Conservation (phyloP, 1,140 invertebrate species). For the Tenebrio molitor region DNA sequence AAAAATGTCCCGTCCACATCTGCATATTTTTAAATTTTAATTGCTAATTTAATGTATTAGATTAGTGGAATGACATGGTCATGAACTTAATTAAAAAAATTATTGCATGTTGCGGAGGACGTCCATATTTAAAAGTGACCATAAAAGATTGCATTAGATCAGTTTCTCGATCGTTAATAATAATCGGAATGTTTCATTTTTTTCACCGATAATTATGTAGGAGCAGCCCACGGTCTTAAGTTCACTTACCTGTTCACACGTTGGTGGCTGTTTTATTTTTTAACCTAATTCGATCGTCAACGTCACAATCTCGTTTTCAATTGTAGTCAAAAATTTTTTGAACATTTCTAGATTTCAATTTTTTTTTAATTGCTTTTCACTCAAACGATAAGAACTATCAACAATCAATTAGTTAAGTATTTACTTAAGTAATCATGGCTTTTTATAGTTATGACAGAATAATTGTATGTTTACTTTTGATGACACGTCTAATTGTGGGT, state of each 20-base stretch:
- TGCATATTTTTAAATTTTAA: background rate
- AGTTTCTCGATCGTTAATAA: background rate
- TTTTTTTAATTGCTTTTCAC: too few relatives aligned
- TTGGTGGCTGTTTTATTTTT: too few relatives aligned
- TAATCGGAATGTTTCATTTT: background rate
- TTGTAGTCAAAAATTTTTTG: too few relatives aligned
- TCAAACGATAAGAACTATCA: background rate
- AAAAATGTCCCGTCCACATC: background rate
- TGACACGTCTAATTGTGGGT: slow-evolving; percentile 15
- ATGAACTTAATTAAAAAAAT: slow-evolving; percentile 7
- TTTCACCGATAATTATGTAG: background rate
- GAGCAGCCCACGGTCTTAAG: background rate
- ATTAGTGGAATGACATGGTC: background rate
- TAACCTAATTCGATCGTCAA: too few relatives aligned
- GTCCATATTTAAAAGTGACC: background rate
- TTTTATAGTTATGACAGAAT: slow-evolving; percentile 29
- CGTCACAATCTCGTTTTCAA: too few relatives aligned
- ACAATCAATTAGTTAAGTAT: background rate
- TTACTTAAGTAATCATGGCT: slow-evolving; percentile 12
- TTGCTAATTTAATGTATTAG: background rate
- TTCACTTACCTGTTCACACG: background rate
- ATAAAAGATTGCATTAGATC: background rate
- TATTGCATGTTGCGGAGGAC: background rate
- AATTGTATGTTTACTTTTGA: slow-evolving; percentile 30
- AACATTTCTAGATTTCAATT: too few relatives aligned